Conservation (phyloP, 2,113 vertebrate species). For the Dolichotis patagonum region DNA sequence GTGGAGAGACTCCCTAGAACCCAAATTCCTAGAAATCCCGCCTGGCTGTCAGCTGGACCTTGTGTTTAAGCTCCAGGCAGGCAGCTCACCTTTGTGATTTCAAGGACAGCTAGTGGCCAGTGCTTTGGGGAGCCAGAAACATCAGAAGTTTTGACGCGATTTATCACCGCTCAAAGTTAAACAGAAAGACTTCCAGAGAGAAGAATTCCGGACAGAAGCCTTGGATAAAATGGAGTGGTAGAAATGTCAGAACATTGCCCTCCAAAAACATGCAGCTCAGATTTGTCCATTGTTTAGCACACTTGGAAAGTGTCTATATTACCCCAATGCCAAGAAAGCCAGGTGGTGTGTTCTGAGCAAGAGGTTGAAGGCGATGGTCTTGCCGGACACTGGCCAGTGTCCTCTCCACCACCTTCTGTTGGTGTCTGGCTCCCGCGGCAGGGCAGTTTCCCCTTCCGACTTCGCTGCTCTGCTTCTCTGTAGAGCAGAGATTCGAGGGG, state of each 20-base stretch:
- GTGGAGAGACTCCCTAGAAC: neutral
- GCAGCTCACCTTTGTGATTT: neutral
- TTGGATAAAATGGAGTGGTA: neutral
- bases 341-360: neutral
- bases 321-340: neutral
- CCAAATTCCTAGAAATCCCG: neutral
- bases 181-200: neutral
- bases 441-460: neutral
- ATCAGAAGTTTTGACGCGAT: neutral
- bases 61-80: neutral
- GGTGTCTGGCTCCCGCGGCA: neutral
- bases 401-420: neutral
- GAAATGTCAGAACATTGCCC: neutral
- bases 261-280: neutral
- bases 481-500: neutral
- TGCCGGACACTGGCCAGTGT: too few species aligned
- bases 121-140: neutral
- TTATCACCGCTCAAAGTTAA: slow-evolving; percentile 25
- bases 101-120: neutral
- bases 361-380: neutral
- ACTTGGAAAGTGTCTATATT: slow-evolving; percentile 19
- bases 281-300: neutral
- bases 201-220: neutral
- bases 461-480: neutral
- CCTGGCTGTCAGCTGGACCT: neutral